These are phyloP conservation scores for Natator depressus DNA, from an alignment of 2,113 vertebrate species.

Conservation along the genomic window DNA sequence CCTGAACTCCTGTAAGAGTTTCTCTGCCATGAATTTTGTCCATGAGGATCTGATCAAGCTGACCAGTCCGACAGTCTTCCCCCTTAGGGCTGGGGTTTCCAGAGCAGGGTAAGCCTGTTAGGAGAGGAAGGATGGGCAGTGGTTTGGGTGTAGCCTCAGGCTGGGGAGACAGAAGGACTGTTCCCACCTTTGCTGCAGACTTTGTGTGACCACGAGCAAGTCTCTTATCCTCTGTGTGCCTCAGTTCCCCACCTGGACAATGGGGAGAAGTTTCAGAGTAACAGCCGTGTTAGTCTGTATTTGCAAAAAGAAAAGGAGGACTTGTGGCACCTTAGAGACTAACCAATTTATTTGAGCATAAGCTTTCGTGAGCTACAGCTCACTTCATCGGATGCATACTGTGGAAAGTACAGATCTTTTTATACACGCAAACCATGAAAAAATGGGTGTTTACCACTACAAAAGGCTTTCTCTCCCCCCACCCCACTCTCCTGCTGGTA, in stretches of 20 bases:
- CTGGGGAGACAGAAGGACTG: not conserved
- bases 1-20: not conserved
- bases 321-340: no score
- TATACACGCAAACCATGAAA: no score
- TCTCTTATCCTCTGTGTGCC: not conserved
- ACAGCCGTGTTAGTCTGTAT: no score
- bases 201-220: not conserved
- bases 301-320: no score
- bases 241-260: not conserved
- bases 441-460: no score
- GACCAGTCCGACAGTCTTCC: not conserved
- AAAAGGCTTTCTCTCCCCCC: no score
- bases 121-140: not conserved
- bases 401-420: no score
- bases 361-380: no score
- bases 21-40: not conserved
- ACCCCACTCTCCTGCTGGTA: no score
- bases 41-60: not conserved
- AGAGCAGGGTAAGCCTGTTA: not conserved
- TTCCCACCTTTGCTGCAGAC: not conserved
- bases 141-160: not conserved
- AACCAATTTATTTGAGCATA: no score
- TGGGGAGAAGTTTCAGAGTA: not conserved
- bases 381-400: no score
- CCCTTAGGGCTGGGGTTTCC: not conserved